These are phyloP conservation scores for Alauda arvensis DNA, from an alignment of 2,797 vertebrate species.

Conservation along the genomic window DNA sequence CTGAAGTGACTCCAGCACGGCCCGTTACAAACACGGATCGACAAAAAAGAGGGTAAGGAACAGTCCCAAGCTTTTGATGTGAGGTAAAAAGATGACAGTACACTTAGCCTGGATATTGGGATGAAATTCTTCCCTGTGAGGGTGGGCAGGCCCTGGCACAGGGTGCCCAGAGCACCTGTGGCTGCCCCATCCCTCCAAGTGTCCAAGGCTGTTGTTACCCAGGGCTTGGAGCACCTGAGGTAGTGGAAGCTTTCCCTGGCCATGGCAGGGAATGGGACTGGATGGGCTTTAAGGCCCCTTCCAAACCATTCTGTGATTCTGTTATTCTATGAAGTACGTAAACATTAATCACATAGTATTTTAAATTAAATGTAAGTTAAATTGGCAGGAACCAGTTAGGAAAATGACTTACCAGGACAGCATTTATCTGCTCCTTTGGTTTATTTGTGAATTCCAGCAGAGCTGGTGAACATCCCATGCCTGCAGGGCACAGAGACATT, in stretches of 20 bases:
- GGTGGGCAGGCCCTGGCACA: accelerated
- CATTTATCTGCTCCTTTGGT: not conserved
- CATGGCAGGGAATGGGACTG: not conserved
- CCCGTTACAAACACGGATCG: accelerated
- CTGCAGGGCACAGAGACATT: too few relatives aligned
- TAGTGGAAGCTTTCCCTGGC: not conserved
- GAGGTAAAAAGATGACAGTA: not conserved
- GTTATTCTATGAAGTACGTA: not conserved
- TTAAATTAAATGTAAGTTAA: not conserved
- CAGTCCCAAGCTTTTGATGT: not conserved
- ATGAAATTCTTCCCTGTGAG: not conserved
- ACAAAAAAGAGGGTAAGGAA: not conserved
- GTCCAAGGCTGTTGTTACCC: not conserved
- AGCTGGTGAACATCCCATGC: not conserved
- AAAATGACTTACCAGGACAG: not conserved
- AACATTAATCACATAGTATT: not conserved
- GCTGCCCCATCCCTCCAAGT: not conserved
- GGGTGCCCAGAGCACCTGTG: not conserved
- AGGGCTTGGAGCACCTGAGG: not conserved
- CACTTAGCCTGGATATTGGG: not conserved
- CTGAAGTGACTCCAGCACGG: not conserved
- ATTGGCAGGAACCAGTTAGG: not conserved
- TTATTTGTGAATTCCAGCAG: not conserved
- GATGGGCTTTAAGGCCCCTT: not conserved
- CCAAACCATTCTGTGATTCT: not conserved